phyloP scores from a whole-genome alignment of 2,888 invertebrate species.

The Drosophila mercatorum region DNA sequence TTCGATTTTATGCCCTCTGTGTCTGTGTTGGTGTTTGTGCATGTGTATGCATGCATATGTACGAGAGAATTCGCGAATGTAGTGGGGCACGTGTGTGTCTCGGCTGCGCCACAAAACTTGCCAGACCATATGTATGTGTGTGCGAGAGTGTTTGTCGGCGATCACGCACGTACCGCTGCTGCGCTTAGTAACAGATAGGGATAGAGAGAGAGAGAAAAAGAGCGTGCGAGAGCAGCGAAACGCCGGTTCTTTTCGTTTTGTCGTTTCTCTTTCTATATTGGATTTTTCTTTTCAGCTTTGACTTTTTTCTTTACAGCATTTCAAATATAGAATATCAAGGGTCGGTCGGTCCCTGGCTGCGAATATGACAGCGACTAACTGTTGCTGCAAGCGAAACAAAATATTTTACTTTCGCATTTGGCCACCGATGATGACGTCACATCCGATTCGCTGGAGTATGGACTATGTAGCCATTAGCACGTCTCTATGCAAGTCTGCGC shows the following conservation, averaged over 20 bases:
- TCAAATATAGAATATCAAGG: slow-evolving; percentile 84
- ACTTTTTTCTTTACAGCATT: slow-evolving; percentile 68
- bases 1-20: slow-evolving; percentile 56
- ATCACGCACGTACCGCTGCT: slow-evolving; percentile 68
- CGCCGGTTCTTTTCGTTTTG: slow-evolving; percentile 72
- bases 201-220: slow-evolving; percentile 29
- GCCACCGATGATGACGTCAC: slow-evolving; percentile 76
- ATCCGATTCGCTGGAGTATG: slow-evolving; percentile 61
- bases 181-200: slow-evolving; percentile 70
- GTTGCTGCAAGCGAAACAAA: slow-evolving; percentile 48
- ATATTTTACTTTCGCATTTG: slow-evolving; percentile 36
- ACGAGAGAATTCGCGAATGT: slow-evolving; percentile 78
- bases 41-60: slow-evolving; percentile 20
- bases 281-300: slow-evolving; percentile 44
- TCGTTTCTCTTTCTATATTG: slow-evolving; percentile 28
- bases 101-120: slow-evolving; percentile 49
- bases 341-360: slow-evolving; percentile 73
- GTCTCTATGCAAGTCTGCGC: slow-evolving; percentile 17
- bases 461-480: slow-evolving; percentile 66
- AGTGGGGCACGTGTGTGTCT: slow-evolving; percentile 83
- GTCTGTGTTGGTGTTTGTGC: slow-evolving; percentile 35
- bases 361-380: slow-evolving; percentile 50
- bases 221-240: slow-evolving; percentile 50
- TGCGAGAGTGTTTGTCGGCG: slow-evolving; percentile 61
- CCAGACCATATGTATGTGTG: slow-evolving; percentile 45